Conservation (phyloP, 2,113 vertebrate genomes). For the Tragulus kanchil region DNA sequence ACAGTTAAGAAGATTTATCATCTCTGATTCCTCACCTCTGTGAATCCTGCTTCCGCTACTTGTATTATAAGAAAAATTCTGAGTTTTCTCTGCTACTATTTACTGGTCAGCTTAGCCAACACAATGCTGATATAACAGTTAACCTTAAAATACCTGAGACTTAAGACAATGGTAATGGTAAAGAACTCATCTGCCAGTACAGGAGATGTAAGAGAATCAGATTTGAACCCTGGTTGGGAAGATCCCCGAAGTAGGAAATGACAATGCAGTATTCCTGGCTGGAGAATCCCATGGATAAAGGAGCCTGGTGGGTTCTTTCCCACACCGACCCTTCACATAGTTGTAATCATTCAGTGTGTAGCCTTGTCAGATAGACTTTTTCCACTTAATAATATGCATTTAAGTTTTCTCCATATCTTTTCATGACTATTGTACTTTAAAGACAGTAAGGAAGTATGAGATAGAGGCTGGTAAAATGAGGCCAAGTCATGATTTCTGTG, state of each 20-base stretch:
- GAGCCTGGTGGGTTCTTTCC: background rate
- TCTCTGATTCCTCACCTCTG: constrained; percentile 7
- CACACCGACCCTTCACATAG: background rate
- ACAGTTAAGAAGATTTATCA: background rate
- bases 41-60: background rate
- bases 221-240: background rate
- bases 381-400: background rate
- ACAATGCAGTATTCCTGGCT: background rate
- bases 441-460: background rate
- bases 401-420: background rate
- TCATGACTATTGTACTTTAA: background rate
- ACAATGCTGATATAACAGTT: background rate
- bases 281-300: background rate
- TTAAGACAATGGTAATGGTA: background rate
- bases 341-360: background rate
- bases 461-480: background rate
- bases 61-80: background rate
- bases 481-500: background rate
- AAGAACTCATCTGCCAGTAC: background rate
- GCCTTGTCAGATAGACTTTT: background rate
- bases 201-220: background rate
- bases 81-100: background rate
- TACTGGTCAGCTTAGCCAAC: background rate
- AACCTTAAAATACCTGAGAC: background rate
- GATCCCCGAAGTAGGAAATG: background rate